These are phyloP conservation scores for Geotrupes spiniger DNA, from an alignment of 2,888 invertebrate species.

Conservation along the genomic window DNA sequence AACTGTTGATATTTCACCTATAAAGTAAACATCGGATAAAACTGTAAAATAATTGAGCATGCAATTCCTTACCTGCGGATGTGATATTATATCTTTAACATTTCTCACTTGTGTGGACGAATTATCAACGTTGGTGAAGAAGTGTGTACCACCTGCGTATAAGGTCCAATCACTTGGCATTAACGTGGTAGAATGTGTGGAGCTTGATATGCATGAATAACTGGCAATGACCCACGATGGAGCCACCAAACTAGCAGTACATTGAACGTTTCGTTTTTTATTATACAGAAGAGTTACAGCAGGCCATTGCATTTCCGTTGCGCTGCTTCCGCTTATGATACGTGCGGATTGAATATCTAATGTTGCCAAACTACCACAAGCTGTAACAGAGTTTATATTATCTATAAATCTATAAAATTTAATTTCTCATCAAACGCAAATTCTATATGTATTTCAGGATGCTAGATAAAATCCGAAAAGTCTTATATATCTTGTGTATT, in stretches of 20 bases:
- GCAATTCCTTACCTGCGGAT: conserved; percentile 52
- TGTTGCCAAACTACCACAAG: conserved; percentile 47
- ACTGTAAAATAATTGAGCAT: background rate
- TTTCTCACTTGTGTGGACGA: conserved; percentile 41
- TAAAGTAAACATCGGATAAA: conserved; percentile 22
- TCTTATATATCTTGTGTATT: too few species aligned
- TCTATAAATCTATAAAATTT: too few species aligned
- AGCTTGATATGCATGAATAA: conserved; percentile 48
- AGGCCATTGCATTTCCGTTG: conserved; percentile 56
- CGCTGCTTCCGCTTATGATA: conserved; percentile 53
- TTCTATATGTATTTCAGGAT: too few species aligned
- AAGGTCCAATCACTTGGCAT: conserved; percentile 39
- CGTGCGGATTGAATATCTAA: conserved; percentile 46
- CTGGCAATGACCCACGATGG: conserved; percentile 54
- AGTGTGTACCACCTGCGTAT: conserved; percentile 45
- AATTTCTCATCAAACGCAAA: too few species aligned
- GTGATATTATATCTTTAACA: conserved; percentile 52
- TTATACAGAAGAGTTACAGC: conserved; percentile 56
- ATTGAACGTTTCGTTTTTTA: conserved; percentile 48
- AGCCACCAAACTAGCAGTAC: conserved; percentile 53
- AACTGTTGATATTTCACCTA: conserved; percentile 57
- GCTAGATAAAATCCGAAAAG: too few species aligned
- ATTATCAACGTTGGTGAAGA: conserved; percentile 41
- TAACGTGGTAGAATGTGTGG: conserved; percentile 11
- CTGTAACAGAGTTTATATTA: conserved; percentile 39